Evolutionary conservation across 2,888 invertebrate species (phyloP), one percentile per base, ranked within the genome.

Genomic region (Drosophila fulvimacula): DNA sequence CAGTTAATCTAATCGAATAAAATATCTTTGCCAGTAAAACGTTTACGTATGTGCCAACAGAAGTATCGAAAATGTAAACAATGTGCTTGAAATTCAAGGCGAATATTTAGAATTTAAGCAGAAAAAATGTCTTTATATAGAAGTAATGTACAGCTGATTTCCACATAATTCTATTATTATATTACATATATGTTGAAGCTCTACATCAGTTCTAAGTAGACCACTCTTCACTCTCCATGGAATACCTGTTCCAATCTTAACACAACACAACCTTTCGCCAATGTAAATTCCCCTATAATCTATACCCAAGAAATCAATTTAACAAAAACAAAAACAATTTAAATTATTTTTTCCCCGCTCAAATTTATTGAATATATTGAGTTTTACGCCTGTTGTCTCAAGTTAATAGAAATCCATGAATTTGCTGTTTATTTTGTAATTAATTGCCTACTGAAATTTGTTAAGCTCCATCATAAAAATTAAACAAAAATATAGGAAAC

Each of bases 261-360:
- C 24, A 24, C 24, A n/a, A 9, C 9, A 9, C n/a, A 46, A 15
- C 19, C 30, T 6, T 48, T 30, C 13, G 53, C 19, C 6, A 30
- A 55, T 41, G 19, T 32, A 15, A 55, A 32, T 41, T 55, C 15
- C 30, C 30, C n/a, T n/a, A n/a, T 21, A 21, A 32, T 42, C 32
- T 21, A 11, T 42, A 32, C n/a, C 0, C 15, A 9, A 9, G 34
- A 56, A 42, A 56, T 44, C 42, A 34, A 56, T 56, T 53, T 7
- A 13, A 0, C n/a, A 27, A 27, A 27, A 38, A 38, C 3, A 6
- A 11, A 30, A 30, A 7, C 27, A 30, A 30, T 48, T 17, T 13
- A 48, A 48, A 17, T 17, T 36, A 15, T 11, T 52, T 52, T 36
- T 9, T 24, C 4, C 5, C 4, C n/a, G 5, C 46, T 10, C 10